Evolutionary conservation across 2,797 vertebrate species (phyloP).

Genomic region (Petrocephalus sullivani): DNA sequence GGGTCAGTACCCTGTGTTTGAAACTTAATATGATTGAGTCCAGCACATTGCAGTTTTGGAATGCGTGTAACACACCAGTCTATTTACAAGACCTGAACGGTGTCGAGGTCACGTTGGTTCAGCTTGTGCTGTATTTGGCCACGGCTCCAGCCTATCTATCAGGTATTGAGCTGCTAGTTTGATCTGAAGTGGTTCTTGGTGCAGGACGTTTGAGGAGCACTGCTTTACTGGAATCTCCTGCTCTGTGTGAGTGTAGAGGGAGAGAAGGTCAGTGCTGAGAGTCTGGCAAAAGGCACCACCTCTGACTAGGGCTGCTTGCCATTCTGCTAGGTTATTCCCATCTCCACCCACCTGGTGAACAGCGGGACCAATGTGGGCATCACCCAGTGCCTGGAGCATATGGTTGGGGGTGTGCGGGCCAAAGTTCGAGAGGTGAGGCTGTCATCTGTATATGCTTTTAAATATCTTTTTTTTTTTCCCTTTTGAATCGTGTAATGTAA

Average conservation of each 20-base stretch:
- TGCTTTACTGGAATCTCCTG: not conserved
- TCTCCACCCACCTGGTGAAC: constrained; percentile 78
- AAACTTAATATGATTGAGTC: not conserved
- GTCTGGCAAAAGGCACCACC: not conserved
- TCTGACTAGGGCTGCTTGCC: not conserved
- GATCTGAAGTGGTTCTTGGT: not conserved
- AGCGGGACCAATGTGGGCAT: constrained; percentile 77
- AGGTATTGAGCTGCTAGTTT: not conserved
- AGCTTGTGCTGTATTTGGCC: not conserved
- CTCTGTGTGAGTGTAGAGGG: not conserved
- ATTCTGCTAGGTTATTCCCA: constrained; percentile 78
- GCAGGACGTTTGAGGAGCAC: not conserved
- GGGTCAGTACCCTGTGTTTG: not conserved
- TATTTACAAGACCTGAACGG: not conserved
- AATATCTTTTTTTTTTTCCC: not conserved
- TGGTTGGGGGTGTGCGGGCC: constrained; percentile 80
- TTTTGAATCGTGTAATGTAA: not conserved
- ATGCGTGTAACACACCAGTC: not conserved
- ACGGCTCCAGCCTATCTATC: not conserved
- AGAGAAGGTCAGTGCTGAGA: not conserved
- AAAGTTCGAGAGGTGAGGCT: constrained; percentile 86
- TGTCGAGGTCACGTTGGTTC: not conserved
- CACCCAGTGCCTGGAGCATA: constrained; percentile 91
- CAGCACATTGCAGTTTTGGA: not conserved
- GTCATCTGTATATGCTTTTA: not conserved